Base-by-base conservation (phyloP, 2,113 vertebrate genomes). In the Microcebus griseorufus region DNA sequence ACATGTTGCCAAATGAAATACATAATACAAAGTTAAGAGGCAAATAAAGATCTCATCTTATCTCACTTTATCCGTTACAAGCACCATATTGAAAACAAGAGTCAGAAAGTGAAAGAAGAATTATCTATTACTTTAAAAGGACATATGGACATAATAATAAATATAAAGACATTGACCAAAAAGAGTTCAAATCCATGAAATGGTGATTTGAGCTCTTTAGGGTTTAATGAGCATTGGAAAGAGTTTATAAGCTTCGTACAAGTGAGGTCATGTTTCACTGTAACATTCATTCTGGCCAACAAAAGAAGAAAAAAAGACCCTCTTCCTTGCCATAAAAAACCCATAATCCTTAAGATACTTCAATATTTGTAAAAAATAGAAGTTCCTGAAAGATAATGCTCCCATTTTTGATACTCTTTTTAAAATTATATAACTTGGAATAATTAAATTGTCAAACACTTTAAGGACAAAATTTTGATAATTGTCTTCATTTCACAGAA, bases 1-100 rank as follows among this genome's bases (percentile, higher is more conserved):
- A 97, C 73, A 78, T 72, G 6, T 92, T 98, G 90, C 87, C 96
- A 98, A 86, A 86, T 91, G 80, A 97, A 98, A 97, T 82, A 82
- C 8, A 96, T 95, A 95, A 91, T n/a, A 89, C 82, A 88, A 92
- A 96, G 14, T 97, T 95, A 78, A 96, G 92, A 42, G 76, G 55
- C 34, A 97, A 98, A 97, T 83, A 92, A 34, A 95, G 79, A 98
- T 80, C 25, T 97, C 81, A 97, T 96, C 85, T 84, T 34, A 32
- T 58, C 34, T 90, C 58, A 91, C 34, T 96, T 97, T 97, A 97
- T 97, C 92, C 92, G 22, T 96, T 97, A 79, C 81, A 97, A 1
- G 0, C 58, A 96, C 70, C 85, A 70, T 51, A 64, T 65, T 96
- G 79, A 88, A 97, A 98, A 85, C 90, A 96, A 88, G 76, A 29